These are phyloP conservation scores for Synanthedon vespiformis DNA, from an alignment of 2,888 invertebrate genomes.

Conservation along the genomic window DNA sequence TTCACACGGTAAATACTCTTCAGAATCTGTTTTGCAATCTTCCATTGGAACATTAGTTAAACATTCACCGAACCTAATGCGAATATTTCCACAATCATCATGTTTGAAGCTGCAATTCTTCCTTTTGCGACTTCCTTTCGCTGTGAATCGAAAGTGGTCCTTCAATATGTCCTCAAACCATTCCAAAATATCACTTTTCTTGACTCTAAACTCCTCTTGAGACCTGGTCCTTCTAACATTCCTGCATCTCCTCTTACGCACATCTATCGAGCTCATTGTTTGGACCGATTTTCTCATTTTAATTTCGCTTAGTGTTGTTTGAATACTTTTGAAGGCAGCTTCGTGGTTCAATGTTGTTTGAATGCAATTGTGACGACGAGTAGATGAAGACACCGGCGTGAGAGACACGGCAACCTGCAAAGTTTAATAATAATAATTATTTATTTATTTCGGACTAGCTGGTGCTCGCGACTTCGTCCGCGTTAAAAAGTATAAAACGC, in stretches of 20 bases:
- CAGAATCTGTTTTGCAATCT: conserved; percentile 1
- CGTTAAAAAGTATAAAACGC: no score
- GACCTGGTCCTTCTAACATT: conserved; percentile 24
- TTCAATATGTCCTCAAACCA: conserved; percentile 18
- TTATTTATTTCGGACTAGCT: no score
- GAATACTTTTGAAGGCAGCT: conserved; percentile 9
- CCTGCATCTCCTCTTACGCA: conserved; percentile 5
- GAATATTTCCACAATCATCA: conserved; percentile 1
- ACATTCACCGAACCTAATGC: conserved; percentile 3
- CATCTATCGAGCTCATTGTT: conserved; percentile 21
- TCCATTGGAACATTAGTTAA: conserved; percentile 2
- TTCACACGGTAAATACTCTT: conserved; percentile 2
- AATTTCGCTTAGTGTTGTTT: conserved; percentile 14
- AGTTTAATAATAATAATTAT: no score
- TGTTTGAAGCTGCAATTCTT: conserved; percentile 11
- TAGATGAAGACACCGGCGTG: conserved; percentile 17
- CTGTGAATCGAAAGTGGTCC: background rate
- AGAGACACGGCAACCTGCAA: conserved; percentile 40
- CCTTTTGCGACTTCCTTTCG: conserved; percentile 1
- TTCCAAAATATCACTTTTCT: conserved; percentile 17
- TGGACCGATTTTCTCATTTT: conserved; percentile 19
- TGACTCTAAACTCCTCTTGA: conserved; percentile 21
- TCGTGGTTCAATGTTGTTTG: background rate
- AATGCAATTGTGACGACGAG: conserved; percentile 11
- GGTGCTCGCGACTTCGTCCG: no score